phyloP scores from a whole-genome alignment of 2,888 invertebrate species.

The Calephelis perditalis region DNA sequence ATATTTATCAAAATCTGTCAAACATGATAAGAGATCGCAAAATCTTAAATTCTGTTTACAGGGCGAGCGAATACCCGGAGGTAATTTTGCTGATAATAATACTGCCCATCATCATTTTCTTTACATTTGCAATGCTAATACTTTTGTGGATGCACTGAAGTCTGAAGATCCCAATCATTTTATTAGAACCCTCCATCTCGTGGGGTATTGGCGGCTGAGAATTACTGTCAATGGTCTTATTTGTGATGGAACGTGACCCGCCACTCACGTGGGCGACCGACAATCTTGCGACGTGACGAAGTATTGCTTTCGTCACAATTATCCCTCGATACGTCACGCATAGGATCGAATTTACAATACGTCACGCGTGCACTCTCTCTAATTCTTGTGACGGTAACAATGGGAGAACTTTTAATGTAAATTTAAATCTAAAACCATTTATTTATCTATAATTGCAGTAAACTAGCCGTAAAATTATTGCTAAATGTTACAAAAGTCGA shows the following conservation, averaged over 20 bases:
- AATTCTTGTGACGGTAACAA: no score
- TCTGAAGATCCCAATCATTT: conserved; percentile 4
- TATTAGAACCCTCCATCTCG: not conserved
- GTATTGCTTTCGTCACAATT: not conserved
- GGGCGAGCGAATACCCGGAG: not conserved
- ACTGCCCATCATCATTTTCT: not conserved
- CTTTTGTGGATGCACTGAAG: not conserved
- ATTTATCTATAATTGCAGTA: not conserved
- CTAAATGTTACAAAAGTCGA: no score
- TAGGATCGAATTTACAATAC: not conserved
- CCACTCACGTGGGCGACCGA: not conserved
- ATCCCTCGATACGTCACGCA: not conserved
- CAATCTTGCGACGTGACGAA: not conserved
- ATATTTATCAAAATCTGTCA: not conserved
- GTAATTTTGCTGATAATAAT: not conserved
- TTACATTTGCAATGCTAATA: not conserved
- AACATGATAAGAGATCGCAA: not conserved
- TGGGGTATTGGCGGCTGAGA: not conserved
- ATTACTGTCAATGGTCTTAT: not conserved
- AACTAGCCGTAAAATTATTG: no score
- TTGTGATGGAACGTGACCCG: not conserved
- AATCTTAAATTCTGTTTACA: not conserved
- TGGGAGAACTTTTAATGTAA: not conserved
- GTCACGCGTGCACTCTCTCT: not conserved
- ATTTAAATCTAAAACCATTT: not conserved